These are phyloP conservation scores for Ariolimax columbianus DNA, from an alignment of 2,888 invertebrate genomes.

Conservation along the genomic window DNA sequence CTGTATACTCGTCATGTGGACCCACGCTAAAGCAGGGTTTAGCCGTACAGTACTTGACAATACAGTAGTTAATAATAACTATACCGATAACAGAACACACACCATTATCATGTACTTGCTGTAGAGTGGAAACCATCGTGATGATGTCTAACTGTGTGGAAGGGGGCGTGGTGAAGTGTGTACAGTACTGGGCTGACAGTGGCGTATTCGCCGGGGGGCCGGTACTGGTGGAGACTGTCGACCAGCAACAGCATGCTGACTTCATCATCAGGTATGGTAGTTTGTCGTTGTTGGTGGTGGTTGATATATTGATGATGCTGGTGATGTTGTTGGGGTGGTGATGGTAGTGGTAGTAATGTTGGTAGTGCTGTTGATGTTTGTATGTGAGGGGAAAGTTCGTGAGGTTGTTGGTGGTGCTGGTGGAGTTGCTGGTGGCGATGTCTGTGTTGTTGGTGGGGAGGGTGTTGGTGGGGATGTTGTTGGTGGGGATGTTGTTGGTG, in stretches of 20 bases:
- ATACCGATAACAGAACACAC: no score
- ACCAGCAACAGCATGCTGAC: slow-evolving; percentile 16
- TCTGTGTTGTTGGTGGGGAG: no score
- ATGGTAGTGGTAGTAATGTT: neutral
- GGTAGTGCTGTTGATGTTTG: neutral
- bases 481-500: no score
- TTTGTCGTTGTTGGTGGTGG: neutral
- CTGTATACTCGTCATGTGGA: no score
- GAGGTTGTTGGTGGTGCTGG: neutral
- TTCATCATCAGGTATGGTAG: slow-evolving; percentile 34
- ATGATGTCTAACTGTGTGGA: slow-evolving; percentile 68
- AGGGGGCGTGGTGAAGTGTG: slow-evolving; percentile 85
- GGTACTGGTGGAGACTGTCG: neutral
- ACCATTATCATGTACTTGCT: no score
- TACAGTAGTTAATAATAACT: no score
- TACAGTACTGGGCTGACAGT: slow-evolving; percentile 90
- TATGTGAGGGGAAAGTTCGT: no score
- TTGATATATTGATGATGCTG: no score
- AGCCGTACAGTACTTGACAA: no score
- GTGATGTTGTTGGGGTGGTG: neutral
- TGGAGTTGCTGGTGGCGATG: neutral
- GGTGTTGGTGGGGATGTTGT: neutral
- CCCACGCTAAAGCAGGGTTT: no score
- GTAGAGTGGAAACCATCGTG: slow-evolving; percentile 44
- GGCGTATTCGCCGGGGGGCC: slow-evolving; percentile 44